These are phyloP conservation scores for Cladopsammia gracilis DNA, from an alignment of 64 coral and sea anemone species.

Conservation along the genomic window DNA sequence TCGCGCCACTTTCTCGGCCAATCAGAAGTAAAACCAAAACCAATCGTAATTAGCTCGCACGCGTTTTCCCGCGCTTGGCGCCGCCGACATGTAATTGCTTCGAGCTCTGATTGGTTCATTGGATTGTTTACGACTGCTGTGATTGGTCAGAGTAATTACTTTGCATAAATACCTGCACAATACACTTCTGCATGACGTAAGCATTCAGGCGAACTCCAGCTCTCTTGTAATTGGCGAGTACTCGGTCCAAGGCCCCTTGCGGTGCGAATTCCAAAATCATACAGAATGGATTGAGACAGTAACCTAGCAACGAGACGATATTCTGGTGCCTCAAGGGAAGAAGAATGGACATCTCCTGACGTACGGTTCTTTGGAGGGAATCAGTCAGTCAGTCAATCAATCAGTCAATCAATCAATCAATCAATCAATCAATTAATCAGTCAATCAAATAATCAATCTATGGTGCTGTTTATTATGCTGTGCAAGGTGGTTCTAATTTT, in stretches of 20 bases:
- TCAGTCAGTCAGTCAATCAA: not conserved
- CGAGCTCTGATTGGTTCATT: too few relatives aligned
- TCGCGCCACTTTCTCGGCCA: too few relatives aligned
- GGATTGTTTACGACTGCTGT: too few relatives aligned
- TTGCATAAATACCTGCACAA: constrained; percentile 87
- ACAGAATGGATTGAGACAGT: constrained; percentile 90
- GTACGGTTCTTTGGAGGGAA: constrained; percentile 67
- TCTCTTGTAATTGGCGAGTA: constrained; percentile 92
- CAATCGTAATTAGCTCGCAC: too few relatives aligned
- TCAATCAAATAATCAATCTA: not conserved
- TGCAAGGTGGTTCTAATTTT: too few relatives aligned
- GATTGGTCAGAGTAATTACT: too few relatives aligned
- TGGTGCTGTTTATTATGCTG: not conserved
- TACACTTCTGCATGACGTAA: constrained; percentile 98
- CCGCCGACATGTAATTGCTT: too few relatives aligned
- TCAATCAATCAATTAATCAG: not conserved
- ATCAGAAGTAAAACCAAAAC: too few relatives aligned
- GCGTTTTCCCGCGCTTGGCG: too few relatives aligned
- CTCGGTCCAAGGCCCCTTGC: constrained; percentile 81
- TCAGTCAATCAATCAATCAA: constrained; percentile 5
- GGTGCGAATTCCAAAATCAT: constrained; percentile 95
- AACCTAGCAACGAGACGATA: constrained; percentile 85
- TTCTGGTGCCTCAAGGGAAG: constrained; percentile 84
- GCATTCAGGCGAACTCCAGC: constrained; percentile 78
- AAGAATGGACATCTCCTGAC: constrained; percentile 96